Evolutionary conservation across 2,113 vertebrate species (phyloP).

Genomic region (Azemiops feae): DNA sequence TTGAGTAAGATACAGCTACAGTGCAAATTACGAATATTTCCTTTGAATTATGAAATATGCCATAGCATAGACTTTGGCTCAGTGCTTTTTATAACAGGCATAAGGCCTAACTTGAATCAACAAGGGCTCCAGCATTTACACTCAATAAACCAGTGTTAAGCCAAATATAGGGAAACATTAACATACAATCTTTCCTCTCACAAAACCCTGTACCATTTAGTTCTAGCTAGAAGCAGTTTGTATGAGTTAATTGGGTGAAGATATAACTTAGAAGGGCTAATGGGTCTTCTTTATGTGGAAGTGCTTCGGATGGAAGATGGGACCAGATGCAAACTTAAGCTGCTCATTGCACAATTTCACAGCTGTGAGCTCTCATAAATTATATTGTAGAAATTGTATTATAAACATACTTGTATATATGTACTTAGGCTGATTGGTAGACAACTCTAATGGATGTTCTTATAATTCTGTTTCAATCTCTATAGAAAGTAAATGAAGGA

Average conservation of each 20-base stretch:
- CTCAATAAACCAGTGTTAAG: too few relatives aligned
- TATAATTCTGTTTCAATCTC: slow-evolving; percentile 39
- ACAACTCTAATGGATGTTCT: background rate
- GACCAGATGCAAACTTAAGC: background rate
- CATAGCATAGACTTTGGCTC: too few relatives aligned
- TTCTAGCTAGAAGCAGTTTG: background rate
- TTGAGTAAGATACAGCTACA: too few relatives aligned
- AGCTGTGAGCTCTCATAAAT: background rate
- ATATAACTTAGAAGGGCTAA: background rate
- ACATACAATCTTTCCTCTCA: too few relatives aligned
- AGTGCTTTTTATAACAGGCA: too few relatives aligned
- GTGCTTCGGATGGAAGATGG: background rate
- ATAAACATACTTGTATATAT: background rate
- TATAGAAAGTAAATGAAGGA: slow-evolving; percentile 93
- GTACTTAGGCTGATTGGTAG: background rate
- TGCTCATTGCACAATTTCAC: background rate
- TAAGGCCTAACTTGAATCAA: too few relatives aligned
- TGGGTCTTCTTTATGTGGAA: background rate
- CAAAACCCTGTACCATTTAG: background rate
- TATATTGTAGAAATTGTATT: background rate
- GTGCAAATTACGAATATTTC: too few relatives aligned
- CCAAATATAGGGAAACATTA: too few relatives aligned
- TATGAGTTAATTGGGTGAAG: background rate
- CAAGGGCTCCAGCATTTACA: too few relatives aligned
- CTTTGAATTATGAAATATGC: too few relatives aligned